Percentiles rank a stretch among this genome's conserved stretches.
These are phyloP conservation scores for Vulpes lagopus DNA, from an alignment of 2,113 vertebrate genomes.

Conservation along the genomic window DNA sequence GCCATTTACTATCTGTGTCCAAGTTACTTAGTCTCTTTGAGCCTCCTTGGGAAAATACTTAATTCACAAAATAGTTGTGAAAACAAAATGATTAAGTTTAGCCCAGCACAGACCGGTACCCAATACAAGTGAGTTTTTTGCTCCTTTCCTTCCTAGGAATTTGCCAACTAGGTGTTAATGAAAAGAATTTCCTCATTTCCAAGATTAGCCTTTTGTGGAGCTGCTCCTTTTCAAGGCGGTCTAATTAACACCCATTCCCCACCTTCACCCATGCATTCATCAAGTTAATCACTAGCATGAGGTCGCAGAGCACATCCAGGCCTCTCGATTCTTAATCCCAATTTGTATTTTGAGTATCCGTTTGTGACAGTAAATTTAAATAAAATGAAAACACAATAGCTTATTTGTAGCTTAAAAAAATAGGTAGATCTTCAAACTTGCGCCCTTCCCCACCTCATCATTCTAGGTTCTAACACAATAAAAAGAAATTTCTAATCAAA, in stretches of 20 bases:
- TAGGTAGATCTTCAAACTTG: neutral
- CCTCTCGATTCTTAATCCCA: constrained; percentile 44
- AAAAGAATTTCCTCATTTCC: constrained; percentile 64
- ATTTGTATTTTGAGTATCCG: constrained; percentile 62
- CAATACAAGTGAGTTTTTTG: constrained; percentile 60
- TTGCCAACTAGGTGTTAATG: constrained; percentile 73
- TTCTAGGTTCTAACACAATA: constrained; percentile 48
- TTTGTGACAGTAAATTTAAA: constrained; percentile 57
- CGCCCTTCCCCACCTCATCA: neutral
- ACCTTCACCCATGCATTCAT: constrained; percentile 67
- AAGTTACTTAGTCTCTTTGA: neutral
- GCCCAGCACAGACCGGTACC: neutral
- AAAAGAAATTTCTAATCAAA: constrained; percentile 56
- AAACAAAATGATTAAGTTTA: constrained; percentile 46
- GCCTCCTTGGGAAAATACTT: constrained; percentile 28
- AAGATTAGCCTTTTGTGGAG: constrained; percentile 80
- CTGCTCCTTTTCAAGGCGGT: constrained; percentile 64
- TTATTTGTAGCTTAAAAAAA: constrained; percentile 51
- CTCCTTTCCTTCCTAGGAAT: constrained; percentile 59
- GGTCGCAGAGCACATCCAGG: constrained; percentile 36
- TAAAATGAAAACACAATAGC: constrained; percentile 27
- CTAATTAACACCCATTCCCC: constrained; percentile 79
- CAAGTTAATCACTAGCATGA: constrained; percentile 64
- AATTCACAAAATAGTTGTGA: constrained; percentile 24
- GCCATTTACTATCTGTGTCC: neutral